Base-by-base conservation (phyloP, 2,888 invertebrate genomes). In the Teleogryllus oceanicus region DNA sequence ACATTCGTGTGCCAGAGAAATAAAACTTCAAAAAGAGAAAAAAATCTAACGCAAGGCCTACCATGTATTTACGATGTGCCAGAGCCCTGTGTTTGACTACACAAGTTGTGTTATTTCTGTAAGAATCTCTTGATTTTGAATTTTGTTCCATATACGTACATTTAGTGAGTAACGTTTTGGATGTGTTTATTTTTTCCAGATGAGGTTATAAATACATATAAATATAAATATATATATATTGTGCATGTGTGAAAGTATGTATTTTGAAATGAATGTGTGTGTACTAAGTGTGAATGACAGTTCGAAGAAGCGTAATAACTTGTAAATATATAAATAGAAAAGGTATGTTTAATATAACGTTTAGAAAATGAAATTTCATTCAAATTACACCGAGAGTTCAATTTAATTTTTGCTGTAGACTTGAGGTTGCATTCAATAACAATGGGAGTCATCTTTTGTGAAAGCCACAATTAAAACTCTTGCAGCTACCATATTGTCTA, bases 281-380 rank as follows among this genome's bases (percentile, higher is more conserved):
- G 50, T 77, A 80, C 49, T 77, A 75, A 50, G 51, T 80, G 12
- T 50, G 75, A 80, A 50, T 51, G 75, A 50, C n/a, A 77, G 75
- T 76, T 75, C 74, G 76, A 50, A 74, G 50, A 76, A 76, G 2
- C 11, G 24, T 79, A 50, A 16, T n/a, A 49, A 11, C 75, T 75
- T 79, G 76, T 20, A 79, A 75, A 79, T 78, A 79, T 77, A 79
- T 76, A 79, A 76, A 79, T 79, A 79, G 75, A 49, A 62, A 49
- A 79, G 49, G 77, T 79, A 51, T 79, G 76, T 79, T 79, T 79
- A 79, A 20, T 77, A 77, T 79, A 79, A 76, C 51, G 76, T 76
- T 8, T 79, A 79, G 62, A 11, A 75, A 49, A n/a, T 62, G 62
- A 62, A 37, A 62, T 62, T 62, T 62, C 62, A 18, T 62, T 62